Conservation (phyloP, 1,140 invertebrate genomes). For the Drosophila sturtevanti region DNA sequence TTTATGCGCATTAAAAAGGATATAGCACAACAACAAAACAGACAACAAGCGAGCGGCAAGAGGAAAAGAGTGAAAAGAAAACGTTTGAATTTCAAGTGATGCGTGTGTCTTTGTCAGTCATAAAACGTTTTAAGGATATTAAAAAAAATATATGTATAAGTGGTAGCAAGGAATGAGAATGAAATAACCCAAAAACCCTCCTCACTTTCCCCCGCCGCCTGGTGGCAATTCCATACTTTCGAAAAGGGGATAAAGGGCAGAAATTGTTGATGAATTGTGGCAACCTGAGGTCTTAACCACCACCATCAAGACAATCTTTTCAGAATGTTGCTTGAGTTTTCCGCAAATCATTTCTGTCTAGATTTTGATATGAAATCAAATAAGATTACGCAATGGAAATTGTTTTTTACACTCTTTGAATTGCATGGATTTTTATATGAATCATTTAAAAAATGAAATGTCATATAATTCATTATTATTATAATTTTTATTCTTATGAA, state of each 20-base stretch:
- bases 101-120: slow-evolving; percentile 44
- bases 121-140: slow-evolving; percentile 64
- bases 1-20: slow-evolving; percentile 54
- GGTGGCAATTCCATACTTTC: not conserved
- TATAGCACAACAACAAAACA: slow-evolving; percentile 12
- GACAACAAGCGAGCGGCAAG: not conserved
- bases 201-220: not conserved
- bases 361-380: not conserved
- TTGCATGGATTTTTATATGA: too few species aligned
- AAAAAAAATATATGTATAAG: slow-evolving; percentile 46
- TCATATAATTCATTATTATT: too few species aligned
- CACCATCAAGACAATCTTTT: slow-evolving; percentile 3
- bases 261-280: slow-evolving; percentile 56
- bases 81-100: slow-evolving; percentile 53
- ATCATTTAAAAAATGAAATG: too few species aligned
- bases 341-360: slow-evolving; percentile 1
- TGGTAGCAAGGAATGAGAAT: slow-evolving; percentile 17
- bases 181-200: not conserved
- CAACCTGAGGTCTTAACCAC: slow-evolving; percentile 23
- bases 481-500: too few species aligned
- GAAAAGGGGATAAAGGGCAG: slow-evolving; percentile 18
- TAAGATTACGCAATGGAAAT: not conserved
- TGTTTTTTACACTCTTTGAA: too few species aligned
- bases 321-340: not conserved
- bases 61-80: slow-evolving; percentile 9